Base-by-base conservation (phyloP, 2,113 vertebrate species). In the Raja brachyura region DNA sequence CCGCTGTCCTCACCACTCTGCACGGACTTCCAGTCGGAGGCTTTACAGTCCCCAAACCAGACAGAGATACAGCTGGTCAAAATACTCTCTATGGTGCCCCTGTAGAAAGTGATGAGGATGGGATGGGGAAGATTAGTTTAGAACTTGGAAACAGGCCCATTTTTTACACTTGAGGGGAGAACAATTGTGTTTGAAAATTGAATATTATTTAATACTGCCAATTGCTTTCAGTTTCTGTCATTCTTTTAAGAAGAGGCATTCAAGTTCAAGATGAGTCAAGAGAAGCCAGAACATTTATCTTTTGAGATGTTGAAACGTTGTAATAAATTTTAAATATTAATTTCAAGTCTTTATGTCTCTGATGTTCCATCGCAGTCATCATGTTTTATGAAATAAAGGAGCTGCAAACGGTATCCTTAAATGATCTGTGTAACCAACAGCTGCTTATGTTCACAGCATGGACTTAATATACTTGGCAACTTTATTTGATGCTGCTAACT, bases 241-340 rank as follows among this genome's bases (percentile, higher is more conserved):
- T 10, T 86, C 81, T 88, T 66, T 63, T 18, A 61, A 39, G 20
- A 63, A 31, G 83, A 63, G 28, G 16, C 59, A 88, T 88, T n/a
- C 28, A 28, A n/a, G 5, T 14, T n/a, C 59, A 63, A 63, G 11
- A 88, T 66, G 31, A 88, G 28, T 16, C 59, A 33, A 88, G 63
- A 18, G 63, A 31, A 31, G 59, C 83, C 13, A 31, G 83, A 88
- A 88, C 13, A 63, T 88, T 63, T n/a, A n/a, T 63, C 83, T 88
- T 88, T n/a, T 63, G 28, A 88, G 59, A 88, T 88, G 61, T n/a
- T n/a, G 75, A 63, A 88, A 88, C 16, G 28, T 88, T 7, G 31
- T 66, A 31, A 88, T 88, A 63, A 88, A 88, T 66, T 88, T 88
- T 88, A 88, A 88, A 88, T 88, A 88, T 88, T 88, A n/a, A 59